phyloP scores from a whole-genome alignment of 1,140 invertebrate genomes.

The Gryllus bimaculatus region DNA sequence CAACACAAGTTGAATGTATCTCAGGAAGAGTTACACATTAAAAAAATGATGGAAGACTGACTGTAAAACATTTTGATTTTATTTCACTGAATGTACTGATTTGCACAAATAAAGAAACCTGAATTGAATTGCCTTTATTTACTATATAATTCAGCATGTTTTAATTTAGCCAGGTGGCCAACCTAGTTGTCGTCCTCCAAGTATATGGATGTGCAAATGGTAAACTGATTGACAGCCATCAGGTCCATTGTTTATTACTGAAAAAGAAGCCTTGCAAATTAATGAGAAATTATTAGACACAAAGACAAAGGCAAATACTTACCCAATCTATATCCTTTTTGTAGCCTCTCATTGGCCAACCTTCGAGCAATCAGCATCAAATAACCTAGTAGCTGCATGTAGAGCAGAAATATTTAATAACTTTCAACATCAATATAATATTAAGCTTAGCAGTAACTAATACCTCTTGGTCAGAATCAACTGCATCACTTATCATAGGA shows the following conservation, averaged over 20 bases:
- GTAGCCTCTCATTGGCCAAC: slow-evolving; percentile 59
- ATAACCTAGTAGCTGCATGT: slow-evolving; percentile 49
- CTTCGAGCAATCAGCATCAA: slow-evolving; percentile 69
- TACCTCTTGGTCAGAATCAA: slow-evolving; percentile 54
- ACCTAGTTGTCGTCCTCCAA: slow-evolving; percentile 85
- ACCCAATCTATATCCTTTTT: slow-evolving; percentile 59
- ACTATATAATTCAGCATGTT: no score
- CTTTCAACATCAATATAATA: no score
- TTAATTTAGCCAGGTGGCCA: slow-evolving; percentile 92
- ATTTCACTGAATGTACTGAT: background rate
- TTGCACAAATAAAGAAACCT: background rate
- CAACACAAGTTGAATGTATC: no score
- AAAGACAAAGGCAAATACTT: background rate
- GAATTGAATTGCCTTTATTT: background rate
- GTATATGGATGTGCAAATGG: slow-evolving; percentile 84
- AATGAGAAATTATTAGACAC: no score
- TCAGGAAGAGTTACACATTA: no score
- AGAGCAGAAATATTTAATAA: background rate
- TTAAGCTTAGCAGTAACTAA: no score
- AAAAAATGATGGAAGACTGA: slow-evolving; percentile 6
- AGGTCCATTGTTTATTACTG: slow-evolving; percentile 85
- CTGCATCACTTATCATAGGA: slow-evolving; percentile 63
- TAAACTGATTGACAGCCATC: slow-evolving; percentile 84
- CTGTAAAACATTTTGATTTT: slow-evolving; percentile 7
- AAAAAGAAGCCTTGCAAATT: slow-evolving; percentile 46